These are phyloP conservation scores for Aplocera efformata DNA, from an alignment of 2,888 invertebrate genomes.

Conservation along the genomic window DNA sequence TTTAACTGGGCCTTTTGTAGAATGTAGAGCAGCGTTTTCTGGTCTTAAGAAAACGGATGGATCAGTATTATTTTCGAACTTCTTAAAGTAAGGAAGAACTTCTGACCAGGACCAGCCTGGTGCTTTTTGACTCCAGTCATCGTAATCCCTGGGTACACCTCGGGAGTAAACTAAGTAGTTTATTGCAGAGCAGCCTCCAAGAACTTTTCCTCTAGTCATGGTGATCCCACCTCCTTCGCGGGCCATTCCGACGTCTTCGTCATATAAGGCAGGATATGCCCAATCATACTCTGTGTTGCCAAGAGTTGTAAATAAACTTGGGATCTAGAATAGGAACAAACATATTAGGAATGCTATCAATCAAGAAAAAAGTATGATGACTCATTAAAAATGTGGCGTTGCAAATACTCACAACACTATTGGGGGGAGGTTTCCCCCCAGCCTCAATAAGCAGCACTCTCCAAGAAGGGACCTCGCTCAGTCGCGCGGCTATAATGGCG, in stretches of 20 bases:
- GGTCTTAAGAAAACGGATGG: constrained; percentile 34
- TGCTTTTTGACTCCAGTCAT: constrained; percentile 42
- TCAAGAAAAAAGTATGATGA: no score
- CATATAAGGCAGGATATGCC: constrained; percentile 38
- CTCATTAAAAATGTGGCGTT: no score
- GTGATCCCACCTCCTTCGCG: constrained; percentile 32
- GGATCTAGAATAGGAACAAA: constrained; percentile 38
- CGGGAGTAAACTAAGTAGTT: constrained; percentile 50
- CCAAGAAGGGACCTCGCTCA: constrained; percentile 41
- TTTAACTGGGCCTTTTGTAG: constrained; percentile 46
- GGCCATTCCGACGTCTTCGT: constrained; percentile 37
- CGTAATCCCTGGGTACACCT: constrained; percentile 49
- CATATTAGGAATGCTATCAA: not conserved
- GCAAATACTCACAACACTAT: constrained; percentile 45
- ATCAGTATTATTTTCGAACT: constrained; percentile 52
- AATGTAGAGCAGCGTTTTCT: constrained; percentile 41
- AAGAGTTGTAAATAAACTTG: constrained; percentile 43
- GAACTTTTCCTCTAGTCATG: constrained; percentile 47
- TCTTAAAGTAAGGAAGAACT: constrained; percentile 48
- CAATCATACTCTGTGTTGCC: constrained; percentile 46
- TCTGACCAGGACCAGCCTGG: constrained; percentile 53
- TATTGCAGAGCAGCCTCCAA: constrained; percentile 49
- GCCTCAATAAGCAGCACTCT: constrained; percentile 48
- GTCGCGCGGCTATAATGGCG: constrained; percentile 44
- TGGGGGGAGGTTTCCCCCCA: constrained; percentile 49